Conservation (phyloP, 2,797 vertebrate genomes). For the Xiphophorus birchmanni region DNA sequence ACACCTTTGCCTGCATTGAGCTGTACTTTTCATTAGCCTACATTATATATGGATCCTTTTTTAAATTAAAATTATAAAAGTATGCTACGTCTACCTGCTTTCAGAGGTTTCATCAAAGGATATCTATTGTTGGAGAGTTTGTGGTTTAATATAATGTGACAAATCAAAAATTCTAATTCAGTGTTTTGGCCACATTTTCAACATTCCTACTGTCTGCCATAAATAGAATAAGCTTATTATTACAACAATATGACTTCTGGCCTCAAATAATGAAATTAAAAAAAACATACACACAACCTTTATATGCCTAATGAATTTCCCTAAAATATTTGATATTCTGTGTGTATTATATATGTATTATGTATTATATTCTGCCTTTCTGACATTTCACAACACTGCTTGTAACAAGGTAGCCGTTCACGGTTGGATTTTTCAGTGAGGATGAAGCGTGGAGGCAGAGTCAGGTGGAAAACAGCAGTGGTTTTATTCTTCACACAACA, state of each 20-base stretch:
- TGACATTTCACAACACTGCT: neutral
- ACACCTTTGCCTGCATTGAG: conserved; percentile 55
- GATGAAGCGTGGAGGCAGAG: too few species aligned
- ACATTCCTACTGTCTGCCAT: neutral
- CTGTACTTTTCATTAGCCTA: conserved; percentile 15
- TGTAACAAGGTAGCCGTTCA: too few species aligned
- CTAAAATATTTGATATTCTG: neutral
- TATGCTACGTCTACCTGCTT: neutral
- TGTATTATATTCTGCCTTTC: too few species aligned
- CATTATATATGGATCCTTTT: conserved; percentile 36
- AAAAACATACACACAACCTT: conserved; percentile 11
- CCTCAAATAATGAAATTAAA: conserved; percentile 7
- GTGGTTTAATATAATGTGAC: neutral
- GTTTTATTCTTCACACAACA: too few species aligned
- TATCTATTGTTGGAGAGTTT: neutral
- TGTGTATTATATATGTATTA: too few species aligned
- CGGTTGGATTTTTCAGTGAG: too few species aligned
- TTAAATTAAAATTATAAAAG: neutral
- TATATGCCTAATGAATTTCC: conserved; percentile 3
- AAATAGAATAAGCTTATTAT: neutral
- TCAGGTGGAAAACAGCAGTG: too few species aligned
- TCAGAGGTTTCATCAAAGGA: neutral
- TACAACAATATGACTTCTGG: neutral
- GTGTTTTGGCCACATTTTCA: neutral
- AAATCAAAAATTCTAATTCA: conserved; percentile 1